Conservation (phyloP, 2,797 vertebrate species). For the Epinephelus coioides region DNA sequence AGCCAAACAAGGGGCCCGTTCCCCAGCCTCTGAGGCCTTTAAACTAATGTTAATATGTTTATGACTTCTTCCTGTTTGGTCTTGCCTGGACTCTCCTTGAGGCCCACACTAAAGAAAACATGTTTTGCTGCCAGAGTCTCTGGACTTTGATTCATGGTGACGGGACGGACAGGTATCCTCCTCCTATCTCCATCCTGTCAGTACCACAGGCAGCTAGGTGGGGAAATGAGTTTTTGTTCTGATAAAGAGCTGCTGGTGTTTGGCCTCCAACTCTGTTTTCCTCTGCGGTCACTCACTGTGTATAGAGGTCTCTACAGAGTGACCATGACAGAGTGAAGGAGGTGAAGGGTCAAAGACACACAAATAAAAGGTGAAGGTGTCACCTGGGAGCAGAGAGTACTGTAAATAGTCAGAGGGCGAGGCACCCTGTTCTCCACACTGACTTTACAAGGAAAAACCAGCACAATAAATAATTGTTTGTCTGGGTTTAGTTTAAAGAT, state of each 20-base stretch:
- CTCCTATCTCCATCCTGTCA: conserved; percentile 63
- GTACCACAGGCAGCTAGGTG: not conserved
- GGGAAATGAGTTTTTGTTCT: conserved; percentile 68
- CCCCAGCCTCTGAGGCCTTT: conserved; percentile 16
- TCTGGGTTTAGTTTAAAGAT: too few species aligned
- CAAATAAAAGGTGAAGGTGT: not conserved
- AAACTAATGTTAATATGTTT: conserved; percentile 40
- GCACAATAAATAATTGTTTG: not conserved
- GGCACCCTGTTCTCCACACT: not conserved
- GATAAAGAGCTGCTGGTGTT: conserved; percentile 49
- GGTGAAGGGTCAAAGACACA: not conserved
- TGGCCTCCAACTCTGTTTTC: conserved; percentile 49
- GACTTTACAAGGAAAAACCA: not conserved
- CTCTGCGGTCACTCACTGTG: not conserved
- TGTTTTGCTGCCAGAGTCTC: conserved; percentile 64
- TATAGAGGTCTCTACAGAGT: conserved; percentile 41
- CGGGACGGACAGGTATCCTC: conserved; percentile 48
- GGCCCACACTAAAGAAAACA: conserved; percentile 58
- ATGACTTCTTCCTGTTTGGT: conserved; percentile 50
- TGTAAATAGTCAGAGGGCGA: not conserved
- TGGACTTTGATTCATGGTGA: conserved; percentile 68
- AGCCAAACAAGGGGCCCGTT: not conserved
- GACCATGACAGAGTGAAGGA: not conserved
- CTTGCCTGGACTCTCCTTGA: conserved; percentile 20
- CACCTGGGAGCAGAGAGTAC: conserved; percentile 1